phyloP scores from a whole-genome alignment of 2,797 vertebrate genomes.

The Hirundo rustica region DNA sequence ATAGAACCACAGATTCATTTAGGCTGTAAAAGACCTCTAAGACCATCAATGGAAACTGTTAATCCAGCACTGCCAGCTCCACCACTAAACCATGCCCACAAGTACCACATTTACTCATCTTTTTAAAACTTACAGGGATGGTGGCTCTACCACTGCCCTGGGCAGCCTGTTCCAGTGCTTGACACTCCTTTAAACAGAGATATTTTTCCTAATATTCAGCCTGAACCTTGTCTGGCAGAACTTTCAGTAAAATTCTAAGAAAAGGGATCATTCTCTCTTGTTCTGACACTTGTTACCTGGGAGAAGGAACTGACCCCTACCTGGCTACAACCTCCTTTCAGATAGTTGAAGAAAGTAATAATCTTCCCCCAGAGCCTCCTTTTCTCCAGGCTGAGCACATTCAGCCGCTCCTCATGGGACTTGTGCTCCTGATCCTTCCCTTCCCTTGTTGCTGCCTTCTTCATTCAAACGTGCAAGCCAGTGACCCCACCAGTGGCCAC shows the following conservation, averaged over 20 bases:
- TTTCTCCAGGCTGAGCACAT: neutral
- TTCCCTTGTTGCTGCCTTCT: neutral
- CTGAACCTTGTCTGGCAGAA: neutral
- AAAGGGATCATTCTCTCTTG: neutral
- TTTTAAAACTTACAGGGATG: neutral
- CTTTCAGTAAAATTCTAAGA: neutral
- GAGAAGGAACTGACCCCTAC: neutral
- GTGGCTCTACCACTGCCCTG: neutral
- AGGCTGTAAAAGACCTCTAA: neutral
- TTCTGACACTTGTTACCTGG: neutral
- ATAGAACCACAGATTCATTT: neutral
- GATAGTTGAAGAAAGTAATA: too few relatives aligned
- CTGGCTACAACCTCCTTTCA: neutral
- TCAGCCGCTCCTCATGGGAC: neutral
- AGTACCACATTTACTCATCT: neutral
- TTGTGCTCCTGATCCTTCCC: neutral
- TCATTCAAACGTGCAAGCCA: neutral
- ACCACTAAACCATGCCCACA: neutral
- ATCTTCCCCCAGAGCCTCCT: neutral
- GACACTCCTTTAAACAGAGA: neutral
- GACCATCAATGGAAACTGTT: fast-evolving
- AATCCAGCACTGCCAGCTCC: neutral
- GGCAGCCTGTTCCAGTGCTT: neutral
- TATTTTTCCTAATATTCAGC: neutral
- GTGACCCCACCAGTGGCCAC: neutral